phyloP scores from a whole-genome alignment of 1,140 invertebrate genomes.

The Hylaeus volcanicus region DNA sequence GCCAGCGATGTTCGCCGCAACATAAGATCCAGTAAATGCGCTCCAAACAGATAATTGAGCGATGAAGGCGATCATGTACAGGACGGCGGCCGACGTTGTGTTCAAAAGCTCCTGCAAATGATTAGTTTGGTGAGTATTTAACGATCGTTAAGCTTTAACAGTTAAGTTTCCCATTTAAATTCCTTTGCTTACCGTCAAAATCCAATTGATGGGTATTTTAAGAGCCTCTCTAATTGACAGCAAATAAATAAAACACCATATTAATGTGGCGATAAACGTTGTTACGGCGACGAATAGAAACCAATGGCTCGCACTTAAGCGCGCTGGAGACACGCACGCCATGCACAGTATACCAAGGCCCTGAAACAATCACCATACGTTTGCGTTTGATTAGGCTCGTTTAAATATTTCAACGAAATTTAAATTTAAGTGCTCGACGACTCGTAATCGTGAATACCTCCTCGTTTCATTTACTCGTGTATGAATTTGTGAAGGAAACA shows the following conservation, averaged over 20 bases:
- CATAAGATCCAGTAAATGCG: slow-evolving; percentile 41
- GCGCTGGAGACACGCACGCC: slow-evolving; percentile 86
- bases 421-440: neutral
- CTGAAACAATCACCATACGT: slow-evolving; percentile 81
- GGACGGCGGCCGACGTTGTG: slow-evolving; percentile 85
- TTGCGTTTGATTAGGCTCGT: neutral
- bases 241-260: slow-evolving; percentile 90
- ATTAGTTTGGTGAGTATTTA: slow-evolving; percentile 51
- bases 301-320: slow-evolving; percentile 85
- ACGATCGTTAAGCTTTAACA: neutral
- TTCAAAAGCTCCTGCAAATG: slow-evolving; percentile 88
- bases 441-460: too few relatives aligned
- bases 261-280: slow-evolving; percentile 89
- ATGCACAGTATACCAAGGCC: slow-evolving; percentile 91
- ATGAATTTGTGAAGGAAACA: too few relatives aligned
- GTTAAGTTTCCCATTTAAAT: neutral
- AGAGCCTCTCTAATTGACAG: slow-evolving; percentile 89
- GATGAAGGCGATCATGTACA: slow-evolving; percentile 90
- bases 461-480: too few relatives aligned
- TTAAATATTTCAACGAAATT: neutral
- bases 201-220: slow-evolving; percentile 90
- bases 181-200: slow-evolving; percentile 86
- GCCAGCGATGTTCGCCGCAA: slow-evolving; percentile 85
- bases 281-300: slow-evolving; percentile 91
- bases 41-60: slow-evolving; percentile 86